Conservation (phyloP, 2,888 invertebrate genomes). For the Pyrocoelia pectoralis region DNA sequence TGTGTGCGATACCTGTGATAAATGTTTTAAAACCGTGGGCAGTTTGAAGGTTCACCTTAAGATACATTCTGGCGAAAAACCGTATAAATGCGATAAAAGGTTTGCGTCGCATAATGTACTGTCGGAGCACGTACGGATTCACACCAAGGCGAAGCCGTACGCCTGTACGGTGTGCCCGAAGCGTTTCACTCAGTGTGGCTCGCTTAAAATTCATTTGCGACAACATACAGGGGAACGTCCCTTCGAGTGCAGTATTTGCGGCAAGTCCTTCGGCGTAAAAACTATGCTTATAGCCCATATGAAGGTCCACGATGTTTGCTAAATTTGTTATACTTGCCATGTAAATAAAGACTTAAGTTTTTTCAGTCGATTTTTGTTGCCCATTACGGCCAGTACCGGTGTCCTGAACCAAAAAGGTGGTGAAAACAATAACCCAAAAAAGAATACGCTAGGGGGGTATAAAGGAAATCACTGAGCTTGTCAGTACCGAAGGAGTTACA, state of each 20-base stretch:
- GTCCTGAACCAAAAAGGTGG: too few relatives aligned
- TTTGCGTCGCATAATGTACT: too few relatives aligned
- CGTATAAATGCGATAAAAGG: constrained; percentile 47
- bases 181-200: constrained; percentile 66
- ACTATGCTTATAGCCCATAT: constrained; percentile 6
- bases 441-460: too few relatives aligned
- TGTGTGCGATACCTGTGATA: constrained; percentile 50
- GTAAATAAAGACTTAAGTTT: too few relatives aligned
- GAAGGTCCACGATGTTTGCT: constrained; percentile 12
- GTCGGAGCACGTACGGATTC: too few relatives aligned
- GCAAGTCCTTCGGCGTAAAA: constrained; percentile 60
- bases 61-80: constrained; percentile 51
- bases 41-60: constrained; percentile 49
- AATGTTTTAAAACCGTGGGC: constrained; percentile 48
- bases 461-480: too few relatives aligned
- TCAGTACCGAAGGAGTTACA: too few relatives aligned
- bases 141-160: constrained; percentile 58
- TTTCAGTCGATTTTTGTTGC: too few relatives aligned
- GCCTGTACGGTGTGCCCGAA: constrained; percentile 53
- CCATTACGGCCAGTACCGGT: too few relatives aligned
- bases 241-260: constrained; percentile 65
- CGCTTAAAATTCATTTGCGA: constrained; percentile 66
- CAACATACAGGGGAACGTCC: constrained; percentile 68
- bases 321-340: too few relatives aligned
- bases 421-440: too few relatives aligned